Base-by-base conservation (phyloP, 2,888 invertebrate species). In the Trichogramma evanescens region DNA sequence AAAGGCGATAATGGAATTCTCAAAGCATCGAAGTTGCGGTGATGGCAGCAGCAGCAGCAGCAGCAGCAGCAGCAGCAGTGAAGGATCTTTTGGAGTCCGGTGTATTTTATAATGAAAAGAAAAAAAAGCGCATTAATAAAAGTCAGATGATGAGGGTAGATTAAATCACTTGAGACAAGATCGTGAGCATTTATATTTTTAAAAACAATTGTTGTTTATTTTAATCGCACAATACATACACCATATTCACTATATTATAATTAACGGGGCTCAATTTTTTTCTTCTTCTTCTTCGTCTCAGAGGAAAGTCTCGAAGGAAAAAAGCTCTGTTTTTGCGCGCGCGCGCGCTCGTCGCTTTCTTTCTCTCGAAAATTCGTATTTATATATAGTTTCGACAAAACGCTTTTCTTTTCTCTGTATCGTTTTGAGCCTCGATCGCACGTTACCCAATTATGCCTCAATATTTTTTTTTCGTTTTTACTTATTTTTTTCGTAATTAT, bases 221-320 rank as follows among this genome's bases (percentile, higher is more conserved):
- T 74, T 73, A 77, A 74, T 77, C 77, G 77, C 77, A 78, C 77
- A 78, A 76, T 77, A 77, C 76, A 77, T 78, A 78, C 77, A 78
- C 74, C 74, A 73, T 77, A 76, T 73, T 74, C 73, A 71, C 75
- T 77, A 77, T 74, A 71, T 74, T 73, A 73, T 74, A 74, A 74
- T 75, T 72, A 75, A 70, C 70, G 68, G 71, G 70, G 69, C 66
- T 63, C 62, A 63, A 45, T 45, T 45, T 45, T 45, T 45, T 45
- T n/a, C n/a, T 53, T 10, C 8, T 45, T n/a, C n/a, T 53, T 10
- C 8, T 57, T 26, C 26, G 26, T 26, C 62, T 61, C 68, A 68
- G 67, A 68, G 67, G 59, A 61, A 66, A 63, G 64, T 65, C 66
- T 66, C 26, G 26, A 26, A 2, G 71, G 67, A 67, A 72, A 69